Evolutionary conservation across 2,888 invertebrate genomes (phyloP).

Genomic region (Tachystola acroxantha): DNA sequence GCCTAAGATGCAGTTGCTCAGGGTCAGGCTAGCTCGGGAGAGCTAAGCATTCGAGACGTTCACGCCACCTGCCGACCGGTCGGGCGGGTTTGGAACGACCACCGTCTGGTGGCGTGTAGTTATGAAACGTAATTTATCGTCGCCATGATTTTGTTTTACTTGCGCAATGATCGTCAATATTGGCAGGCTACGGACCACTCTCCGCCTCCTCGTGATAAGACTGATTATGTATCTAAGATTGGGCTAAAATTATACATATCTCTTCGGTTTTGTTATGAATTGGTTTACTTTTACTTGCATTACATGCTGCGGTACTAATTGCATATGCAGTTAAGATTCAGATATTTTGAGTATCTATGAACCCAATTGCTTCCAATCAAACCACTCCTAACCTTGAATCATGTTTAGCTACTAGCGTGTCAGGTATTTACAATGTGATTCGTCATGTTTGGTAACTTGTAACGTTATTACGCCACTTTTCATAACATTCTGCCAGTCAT

Average conservation of each 20-base stretch:
- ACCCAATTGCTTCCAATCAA: no score
- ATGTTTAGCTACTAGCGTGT: no score
- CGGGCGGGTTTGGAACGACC: constrained; percentile 40
- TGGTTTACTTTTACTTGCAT: no score
- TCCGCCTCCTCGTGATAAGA: constrained; percentile 19
- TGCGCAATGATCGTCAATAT: constrained; percentile 46
- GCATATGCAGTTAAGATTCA: no score
- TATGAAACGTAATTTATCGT: constrained; percentile 60
- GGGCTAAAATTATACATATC: background rate
- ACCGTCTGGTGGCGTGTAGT: constrained; percentile 36
- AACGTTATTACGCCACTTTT: no score
- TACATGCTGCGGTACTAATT: no score
- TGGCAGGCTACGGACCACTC: constrained; percentile 20
- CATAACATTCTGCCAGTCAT: no score
- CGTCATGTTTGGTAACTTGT: no score
- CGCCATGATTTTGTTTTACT: constrained; percentile 55
- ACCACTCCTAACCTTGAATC: no score
- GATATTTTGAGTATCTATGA: no score
- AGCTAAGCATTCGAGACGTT: constrained; percentile 25
- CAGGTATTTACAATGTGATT: no score
- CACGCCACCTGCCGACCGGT: constrained; percentile 60
- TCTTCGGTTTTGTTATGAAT: background rate
- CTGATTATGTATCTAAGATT: background rate
- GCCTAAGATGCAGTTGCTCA: constrained; percentile 35
- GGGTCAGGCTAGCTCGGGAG: constrained; percentile 37